phyloP scores from a whole-genome alignment of 2,113 vertebrate species.

The Percopsis transmontana region DNA sequence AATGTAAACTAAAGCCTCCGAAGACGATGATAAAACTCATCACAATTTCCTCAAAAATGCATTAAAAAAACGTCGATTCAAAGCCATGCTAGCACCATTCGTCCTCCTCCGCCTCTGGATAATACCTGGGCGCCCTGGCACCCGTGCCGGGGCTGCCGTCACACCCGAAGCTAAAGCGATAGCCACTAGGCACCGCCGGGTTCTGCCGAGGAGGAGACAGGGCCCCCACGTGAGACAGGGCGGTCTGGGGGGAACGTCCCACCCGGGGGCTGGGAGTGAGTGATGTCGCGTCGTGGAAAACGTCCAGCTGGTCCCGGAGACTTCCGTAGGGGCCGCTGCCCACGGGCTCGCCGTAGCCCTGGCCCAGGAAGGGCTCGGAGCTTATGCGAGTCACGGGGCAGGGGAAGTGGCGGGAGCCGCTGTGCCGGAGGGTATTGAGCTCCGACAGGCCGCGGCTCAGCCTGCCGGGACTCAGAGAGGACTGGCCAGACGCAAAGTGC shows the following conservation, averaged over 20 bases:
- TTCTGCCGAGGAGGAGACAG: slow-evolving; percentile 85
- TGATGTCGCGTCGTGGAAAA: slow-evolving; percentile 82
- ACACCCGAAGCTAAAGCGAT: slow-evolving; percentile 85
- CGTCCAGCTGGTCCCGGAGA: slow-evolving; percentile 83
- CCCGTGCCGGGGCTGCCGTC: slow-evolving; percentile 71
- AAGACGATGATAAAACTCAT: slow-evolving; percentile 96
- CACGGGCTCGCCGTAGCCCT: slow-evolving; percentile 64
- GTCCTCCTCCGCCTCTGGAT: slow-evolving; percentile 85
- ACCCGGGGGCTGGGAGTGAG: slow-evolving; percentile 73
- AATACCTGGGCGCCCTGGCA: slow-evolving; percentile 80
- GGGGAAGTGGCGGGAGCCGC: slow-evolving; percentile 73
- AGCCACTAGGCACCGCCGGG: slow-evolving; percentile 87
- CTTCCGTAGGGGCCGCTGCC: slow-evolving; percentile 56
- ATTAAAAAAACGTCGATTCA: slow-evolving; percentile 61
- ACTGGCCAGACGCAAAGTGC: slow-evolving; percentile 80
- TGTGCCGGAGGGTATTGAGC: slow-evolving; percentile 85
- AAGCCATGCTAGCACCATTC: slow-evolving; percentile 92
- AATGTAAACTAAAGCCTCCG: slow-evolving; percentile 66
- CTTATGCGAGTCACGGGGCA: slow-evolving; percentile 82
- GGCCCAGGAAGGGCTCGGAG: slow-evolving; percentile 89
- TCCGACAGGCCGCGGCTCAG: slow-evolving; percentile 90
- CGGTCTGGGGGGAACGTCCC: slow-evolving; percentile 83
- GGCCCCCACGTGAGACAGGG: slow-evolving; percentile 79
- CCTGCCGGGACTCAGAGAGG: slow-evolving; percentile 82
- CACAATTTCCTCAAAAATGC: slow-evolving; percentile 70